Conservation (phyloP, 2,113 vertebrate species). For the Eretmochelys imbricata region DNA sequence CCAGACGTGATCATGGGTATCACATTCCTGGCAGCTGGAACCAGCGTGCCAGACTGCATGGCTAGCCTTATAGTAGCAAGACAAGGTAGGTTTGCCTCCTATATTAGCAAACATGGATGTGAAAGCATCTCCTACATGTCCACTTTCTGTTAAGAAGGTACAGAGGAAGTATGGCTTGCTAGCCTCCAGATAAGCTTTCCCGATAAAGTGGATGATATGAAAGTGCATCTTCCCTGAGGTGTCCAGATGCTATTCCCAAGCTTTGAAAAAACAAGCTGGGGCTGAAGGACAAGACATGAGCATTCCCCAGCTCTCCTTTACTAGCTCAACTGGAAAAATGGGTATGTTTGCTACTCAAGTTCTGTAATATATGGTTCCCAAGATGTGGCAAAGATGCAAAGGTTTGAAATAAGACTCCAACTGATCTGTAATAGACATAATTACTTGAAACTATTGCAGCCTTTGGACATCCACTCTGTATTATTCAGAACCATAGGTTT, state of each 20-base stretch:
- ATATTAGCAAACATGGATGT: slow-evolving; percentile 73
- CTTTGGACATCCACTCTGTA: not conserved
- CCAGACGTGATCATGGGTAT: slow-evolving; percentile 99
- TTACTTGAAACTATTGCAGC: not conserved
- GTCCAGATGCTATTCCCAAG: not conserved
- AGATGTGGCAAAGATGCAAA: not conserved
- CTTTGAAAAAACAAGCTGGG: not conserved
- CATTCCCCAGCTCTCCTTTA: not conserved
- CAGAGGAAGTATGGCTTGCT: not conserved
- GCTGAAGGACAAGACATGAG: not conserved
- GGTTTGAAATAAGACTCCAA: not conserved
- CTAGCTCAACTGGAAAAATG: not conserved
- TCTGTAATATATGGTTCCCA: not conserved
- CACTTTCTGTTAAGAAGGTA: not conserved
- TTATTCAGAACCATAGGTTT: not conserved
- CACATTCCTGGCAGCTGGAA: slow-evolving; percentile 96
- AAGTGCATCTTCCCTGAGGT: not conserved
- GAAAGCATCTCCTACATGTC: not conserved
- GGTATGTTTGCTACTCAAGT: not conserved
- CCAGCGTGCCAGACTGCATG: slow-evolving; percentile 98
- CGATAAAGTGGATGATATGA: not conserved
- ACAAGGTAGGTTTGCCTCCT: slow-evolving; percentile 85
- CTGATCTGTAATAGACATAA: not conserved
- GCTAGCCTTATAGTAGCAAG: slow-evolving; percentile 96
- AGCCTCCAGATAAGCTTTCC: not conserved